These are phyloP conservation scores for Xylota sylvarum DNA, from an alignment of 2,888 invertebrate genomes.

Conservation along the genomic window DNA sequence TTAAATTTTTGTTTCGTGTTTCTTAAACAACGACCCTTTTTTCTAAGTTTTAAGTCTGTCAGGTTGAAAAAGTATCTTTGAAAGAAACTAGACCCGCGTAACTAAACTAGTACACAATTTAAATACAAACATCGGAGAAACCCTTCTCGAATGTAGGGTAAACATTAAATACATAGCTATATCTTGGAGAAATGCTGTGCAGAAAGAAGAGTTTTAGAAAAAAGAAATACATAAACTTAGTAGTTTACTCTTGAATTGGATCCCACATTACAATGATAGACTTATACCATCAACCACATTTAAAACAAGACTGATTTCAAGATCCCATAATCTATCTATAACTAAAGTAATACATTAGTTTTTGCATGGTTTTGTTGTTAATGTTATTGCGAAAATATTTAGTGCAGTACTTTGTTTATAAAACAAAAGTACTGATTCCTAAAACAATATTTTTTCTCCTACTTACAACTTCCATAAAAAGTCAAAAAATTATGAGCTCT, in stretches of 20 bases:
- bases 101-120: no score
- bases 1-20: no score
- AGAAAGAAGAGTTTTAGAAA: no score
- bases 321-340: neutral
- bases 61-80: no score
- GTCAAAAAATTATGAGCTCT: neutral
- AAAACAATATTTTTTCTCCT: neutral
- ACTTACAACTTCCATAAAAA: neutral
- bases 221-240: no score
- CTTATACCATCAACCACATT: neutral
- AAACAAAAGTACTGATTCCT: conserved; percentile 3
- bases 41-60: no score
- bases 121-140: no score
- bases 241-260: neutral
- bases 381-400: neutral
- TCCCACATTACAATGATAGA: neutral
- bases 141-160: no score
- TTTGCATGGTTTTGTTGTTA: neutral
- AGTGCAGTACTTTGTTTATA: neutral
- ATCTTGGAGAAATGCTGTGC: no score
- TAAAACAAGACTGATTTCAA: conserved; percentile 30
- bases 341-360: neutral
- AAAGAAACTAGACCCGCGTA: no score
- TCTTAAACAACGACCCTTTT: no score
- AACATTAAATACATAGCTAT: no score